Evolutionary conservation across 92 coral and sea anemone species (phyloP).

Genomic region (Epizoanthus ramosus): DNA sequence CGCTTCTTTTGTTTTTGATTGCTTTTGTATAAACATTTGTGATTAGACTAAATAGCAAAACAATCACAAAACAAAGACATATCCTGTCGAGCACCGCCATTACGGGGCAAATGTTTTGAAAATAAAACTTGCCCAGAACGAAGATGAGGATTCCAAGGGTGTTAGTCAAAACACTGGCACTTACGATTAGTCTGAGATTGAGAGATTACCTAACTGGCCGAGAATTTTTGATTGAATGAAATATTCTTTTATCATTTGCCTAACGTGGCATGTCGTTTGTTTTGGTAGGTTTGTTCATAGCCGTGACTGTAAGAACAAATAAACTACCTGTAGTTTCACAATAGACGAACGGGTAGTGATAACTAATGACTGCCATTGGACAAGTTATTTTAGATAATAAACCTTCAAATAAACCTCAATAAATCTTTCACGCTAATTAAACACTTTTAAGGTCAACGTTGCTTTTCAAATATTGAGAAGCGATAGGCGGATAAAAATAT

Average conservation of each 20-base stretch:
- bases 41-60: constrained; percentile 52
- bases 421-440: constrained; percentile 32
- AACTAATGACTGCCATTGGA: constrained; percentile 5
- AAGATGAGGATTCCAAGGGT: constrained; percentile 25
- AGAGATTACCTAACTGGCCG: constrained; percentile 37
- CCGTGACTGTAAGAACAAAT: constrained; percentile 25
- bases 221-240: constrained; percentile 36
- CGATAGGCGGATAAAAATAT: no score
- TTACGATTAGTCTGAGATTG: constrained; percentile 5
- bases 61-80: constrained; percentile 62
- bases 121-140: constrained; percentile 38
- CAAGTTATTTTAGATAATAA: constrained; percentile 2
- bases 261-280: constrained; percentile 34
- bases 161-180: constrained; percentile 33
- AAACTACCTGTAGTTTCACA: constrained; percentile 37
- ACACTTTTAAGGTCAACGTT: background rate
- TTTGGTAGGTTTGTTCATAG: constrained; percentile 43
- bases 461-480: background rate
- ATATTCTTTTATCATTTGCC: constrained; percentile 42
- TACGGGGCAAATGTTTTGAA: constrained; percentile 36
- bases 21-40: constrained; percentile 55
- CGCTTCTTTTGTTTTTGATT: constrained; percentile 58
- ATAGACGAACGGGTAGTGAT: constrained; percentile 24
- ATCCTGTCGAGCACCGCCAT: constrained; percentile 79
- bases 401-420: constrained; percentile 19